Conservation (phyloP, 2,113 vertebrate genomes). For the Calonectris borealis region DNA sequence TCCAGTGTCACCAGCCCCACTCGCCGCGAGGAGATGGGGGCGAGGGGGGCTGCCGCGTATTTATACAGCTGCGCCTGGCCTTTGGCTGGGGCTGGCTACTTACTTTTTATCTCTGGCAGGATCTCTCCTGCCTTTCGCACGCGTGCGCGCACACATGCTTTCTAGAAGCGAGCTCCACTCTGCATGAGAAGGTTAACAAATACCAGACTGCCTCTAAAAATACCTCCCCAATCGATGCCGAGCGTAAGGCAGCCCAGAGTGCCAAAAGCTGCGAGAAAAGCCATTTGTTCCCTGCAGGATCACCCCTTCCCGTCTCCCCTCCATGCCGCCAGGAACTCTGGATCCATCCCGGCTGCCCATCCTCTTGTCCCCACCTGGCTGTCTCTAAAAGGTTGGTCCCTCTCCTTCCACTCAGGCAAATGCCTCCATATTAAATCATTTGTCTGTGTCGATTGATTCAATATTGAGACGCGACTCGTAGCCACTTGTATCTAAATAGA, state of each 20-base stretch:
- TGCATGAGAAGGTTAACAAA: slow-evolving; percentile 47
- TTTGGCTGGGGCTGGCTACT: slow-evolving; percentile 50
- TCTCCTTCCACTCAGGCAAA: not conserved
- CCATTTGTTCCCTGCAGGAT: not conserved
- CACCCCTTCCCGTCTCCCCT: not conserved
- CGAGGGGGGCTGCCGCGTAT: not conserved
- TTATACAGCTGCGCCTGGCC: slow-evolving; percentile 62
- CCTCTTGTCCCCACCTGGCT: not conserved
- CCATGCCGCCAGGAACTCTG: not conserved
- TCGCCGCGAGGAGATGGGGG: not conserved
- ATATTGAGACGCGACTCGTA: slow-evolving; percentile 52
- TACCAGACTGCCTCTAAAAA: slow-evolving; percentile 57
- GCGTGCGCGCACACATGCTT: slow-evolving; percentile 34
- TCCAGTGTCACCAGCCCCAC: slow-evolving; percentile 54
- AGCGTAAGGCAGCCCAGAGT: not conserved
- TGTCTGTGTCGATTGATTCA: slow-evolving; percentile 59
- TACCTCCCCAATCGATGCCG: slow-evolving; percentile 39
- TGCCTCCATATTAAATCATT: slow-evolving; percentile 41
- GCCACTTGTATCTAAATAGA: slow-evolving; percentile 71
- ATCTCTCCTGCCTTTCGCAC: slow-evolving; percentile 43
- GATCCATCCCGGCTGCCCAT: not conserved
- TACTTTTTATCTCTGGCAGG: slow-evolving; percentile 55
- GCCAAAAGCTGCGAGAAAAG: not conserved
- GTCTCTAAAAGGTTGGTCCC: not conserved
- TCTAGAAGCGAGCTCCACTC: slow-evolving; percentile 21